These are phyloP conservation scores for Pandemis corylana DNA, from an alignment of 2,888 invertebrate species.

Conservation along the genomic window DNA sequence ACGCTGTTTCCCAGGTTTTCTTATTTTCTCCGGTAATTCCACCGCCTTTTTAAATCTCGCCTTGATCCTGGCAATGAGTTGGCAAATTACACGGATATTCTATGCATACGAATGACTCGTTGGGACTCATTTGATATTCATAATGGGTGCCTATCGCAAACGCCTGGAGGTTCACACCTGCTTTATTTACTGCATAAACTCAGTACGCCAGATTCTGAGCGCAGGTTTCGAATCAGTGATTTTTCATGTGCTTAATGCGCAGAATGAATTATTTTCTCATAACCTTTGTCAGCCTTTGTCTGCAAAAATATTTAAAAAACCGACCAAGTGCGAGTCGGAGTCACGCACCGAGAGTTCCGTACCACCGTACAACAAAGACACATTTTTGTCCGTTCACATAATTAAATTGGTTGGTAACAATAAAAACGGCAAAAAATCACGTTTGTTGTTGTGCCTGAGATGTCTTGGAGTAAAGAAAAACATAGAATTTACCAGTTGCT, in stretches of 20 bases:
- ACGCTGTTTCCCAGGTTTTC: conserved; percentile 42
- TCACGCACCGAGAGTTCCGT: no score
- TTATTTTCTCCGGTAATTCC: conserved; percentile 51
- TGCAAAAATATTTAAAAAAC: conserved; percentile 19
- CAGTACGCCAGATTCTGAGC: conserved; percentile 1
- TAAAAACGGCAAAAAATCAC: no score
- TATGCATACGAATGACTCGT: conserved; percentile 68
- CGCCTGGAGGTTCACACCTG: conserved; percentile 40
- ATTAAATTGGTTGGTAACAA: no score
- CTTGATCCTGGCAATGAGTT: conserved; percentile 69
- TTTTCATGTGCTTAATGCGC: conserved; percentile 21
- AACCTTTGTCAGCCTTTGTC: background rate
- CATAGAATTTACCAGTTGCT: no score
- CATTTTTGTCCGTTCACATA: no score
- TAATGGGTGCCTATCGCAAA: conserved; percentile 41
- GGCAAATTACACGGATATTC: conserved; percentile 69
- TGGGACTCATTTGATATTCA: conserved; percentile 49
- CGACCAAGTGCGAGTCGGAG: no score
- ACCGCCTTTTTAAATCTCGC: conserved; percentile 62
- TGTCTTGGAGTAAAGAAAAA: no score
- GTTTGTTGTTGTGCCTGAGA: no score
- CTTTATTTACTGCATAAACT: conserved; percentile 38
- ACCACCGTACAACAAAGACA: no score
- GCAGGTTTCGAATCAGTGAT: conserved; percentile 26
- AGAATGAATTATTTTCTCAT: background rate